These are phyloP conservation scores for Eunapius fragilis DNA, from an alignment of 37 sponge, comb jelly and placozoan species.

Conservation along the genomic window DNA sequence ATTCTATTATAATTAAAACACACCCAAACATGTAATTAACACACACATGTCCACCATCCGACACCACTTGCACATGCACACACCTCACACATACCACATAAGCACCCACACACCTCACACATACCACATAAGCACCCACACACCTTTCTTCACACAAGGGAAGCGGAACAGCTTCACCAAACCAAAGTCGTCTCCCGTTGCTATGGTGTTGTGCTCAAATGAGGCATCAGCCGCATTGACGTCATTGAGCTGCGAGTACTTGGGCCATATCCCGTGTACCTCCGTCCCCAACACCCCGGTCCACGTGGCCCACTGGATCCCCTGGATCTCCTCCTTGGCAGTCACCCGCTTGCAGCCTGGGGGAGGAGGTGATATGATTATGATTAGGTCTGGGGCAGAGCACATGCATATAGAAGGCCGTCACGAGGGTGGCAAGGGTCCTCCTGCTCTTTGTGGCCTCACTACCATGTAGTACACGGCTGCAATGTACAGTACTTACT, in stretches of 20 bases:
- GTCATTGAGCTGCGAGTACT: constrained; percentile 93
- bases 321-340: constrained; percentile 60
- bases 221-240: constrained; percentile 85
- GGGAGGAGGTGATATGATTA: not conserved
- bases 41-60: no score
- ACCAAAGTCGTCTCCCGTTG: constrained; percentile 98
- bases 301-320: constrained; percentile 85
- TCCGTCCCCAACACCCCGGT: constrained; percentile 87
- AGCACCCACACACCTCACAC: not conserved
- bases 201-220: constrained; percentile 74
- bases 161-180: constrained; percentile 95
- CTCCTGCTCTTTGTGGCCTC: no score
- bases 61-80: constrained; percentile 6
- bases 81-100: constrained; percentile 21
- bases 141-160: constrained; percentile 88
- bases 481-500: no score
- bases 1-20: no score
- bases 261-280: constrained; percentile 93
- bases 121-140: not conserved
- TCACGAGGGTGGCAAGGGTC: no score
- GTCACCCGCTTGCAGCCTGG: constrained; percentile 72
- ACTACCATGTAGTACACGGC: no score
- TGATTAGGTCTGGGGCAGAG: not conserved
- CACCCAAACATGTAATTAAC: no score
- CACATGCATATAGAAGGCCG: not conserved